Conservation (phyloP, 2,797 vertebrate species). For the Mormyrops attenuatus region DNA sequence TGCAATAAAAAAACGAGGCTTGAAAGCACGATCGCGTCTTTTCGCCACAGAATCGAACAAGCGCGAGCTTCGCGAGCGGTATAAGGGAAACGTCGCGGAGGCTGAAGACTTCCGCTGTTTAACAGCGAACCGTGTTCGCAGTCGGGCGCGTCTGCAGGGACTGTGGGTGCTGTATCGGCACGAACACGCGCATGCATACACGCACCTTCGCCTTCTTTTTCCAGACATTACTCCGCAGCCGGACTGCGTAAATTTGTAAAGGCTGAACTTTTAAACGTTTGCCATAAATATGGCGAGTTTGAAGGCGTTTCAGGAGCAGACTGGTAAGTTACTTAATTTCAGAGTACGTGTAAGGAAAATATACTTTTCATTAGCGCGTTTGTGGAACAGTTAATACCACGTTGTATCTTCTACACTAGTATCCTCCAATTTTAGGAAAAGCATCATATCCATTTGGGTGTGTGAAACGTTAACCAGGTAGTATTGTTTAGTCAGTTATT, state of each 20-base stretch:
- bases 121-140: neutral
- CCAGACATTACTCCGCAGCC: neutral
- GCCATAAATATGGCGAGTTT: constrained; percentile 52
- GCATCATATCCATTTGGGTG: neutral
- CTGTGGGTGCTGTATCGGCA: neutral
- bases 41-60: neutral
- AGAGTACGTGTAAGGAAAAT: neutral
- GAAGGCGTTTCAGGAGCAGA: constrained; percentile 48
- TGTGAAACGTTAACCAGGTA: neutral
- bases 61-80: neutral
- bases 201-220: neutral
- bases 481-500: neutral
- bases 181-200: neutral
- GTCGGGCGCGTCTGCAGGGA: neutral
- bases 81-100: neutral
- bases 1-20: neutral
- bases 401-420: neutral
- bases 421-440: neutral
- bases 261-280: neutral
- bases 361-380: neutral
- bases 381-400: neutral
- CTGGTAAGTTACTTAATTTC: constrained; percentile 46
- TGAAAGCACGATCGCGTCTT: neutral
- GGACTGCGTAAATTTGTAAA: neutral
- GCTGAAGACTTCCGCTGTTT: neutral